These are phyloP conservation scores for Momotus momota DNA, from an alignment of 2,797 vertebrate species.

Conservation along the genomic window DNA sequence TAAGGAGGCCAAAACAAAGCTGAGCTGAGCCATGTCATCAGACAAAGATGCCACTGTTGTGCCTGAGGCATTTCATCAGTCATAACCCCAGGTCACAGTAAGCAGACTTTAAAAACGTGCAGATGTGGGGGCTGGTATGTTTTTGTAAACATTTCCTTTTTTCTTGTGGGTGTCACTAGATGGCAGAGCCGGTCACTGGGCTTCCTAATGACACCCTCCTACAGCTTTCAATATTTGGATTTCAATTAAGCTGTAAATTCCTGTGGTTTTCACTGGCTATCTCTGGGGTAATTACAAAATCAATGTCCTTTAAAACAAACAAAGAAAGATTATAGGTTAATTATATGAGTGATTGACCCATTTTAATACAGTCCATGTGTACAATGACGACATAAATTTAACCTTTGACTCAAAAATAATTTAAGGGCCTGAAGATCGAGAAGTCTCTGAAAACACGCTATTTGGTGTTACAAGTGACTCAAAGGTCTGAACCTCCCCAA, in stretches of 20 bases:
- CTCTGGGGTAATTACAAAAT: constrained; percentile 56
- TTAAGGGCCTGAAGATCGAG: background rate
- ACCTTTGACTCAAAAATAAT: background rate
- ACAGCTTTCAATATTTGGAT: constrained; percentile 36
- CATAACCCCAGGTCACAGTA: background rate
- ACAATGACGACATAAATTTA: background rate
- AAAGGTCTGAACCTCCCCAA: background rate
- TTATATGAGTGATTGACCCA: background rate
- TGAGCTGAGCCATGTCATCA: background rate
- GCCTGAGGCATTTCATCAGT: background rate
- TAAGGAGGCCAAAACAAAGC: background rate
- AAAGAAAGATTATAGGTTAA: constrained; percentile 11
- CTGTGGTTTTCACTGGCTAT: background rate
- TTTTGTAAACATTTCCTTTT: background rate
- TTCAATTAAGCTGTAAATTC: constrained; percentile 56
- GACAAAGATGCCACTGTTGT: rapidly evolving
- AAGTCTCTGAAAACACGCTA: background rate
- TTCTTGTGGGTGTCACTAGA: constrained; percentile 32
- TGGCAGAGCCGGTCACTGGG: background rate
- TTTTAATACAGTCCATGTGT: background rate
- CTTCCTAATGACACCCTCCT: background rate
- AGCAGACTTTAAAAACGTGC: background rate
- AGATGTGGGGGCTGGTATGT: background rate
- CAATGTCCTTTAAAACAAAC: constrained; percentile 51
- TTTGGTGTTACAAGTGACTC: background rate